Conservation (phyloP, 2,888 invertebrate species). For the Eurytoma adleriae region DNA sequence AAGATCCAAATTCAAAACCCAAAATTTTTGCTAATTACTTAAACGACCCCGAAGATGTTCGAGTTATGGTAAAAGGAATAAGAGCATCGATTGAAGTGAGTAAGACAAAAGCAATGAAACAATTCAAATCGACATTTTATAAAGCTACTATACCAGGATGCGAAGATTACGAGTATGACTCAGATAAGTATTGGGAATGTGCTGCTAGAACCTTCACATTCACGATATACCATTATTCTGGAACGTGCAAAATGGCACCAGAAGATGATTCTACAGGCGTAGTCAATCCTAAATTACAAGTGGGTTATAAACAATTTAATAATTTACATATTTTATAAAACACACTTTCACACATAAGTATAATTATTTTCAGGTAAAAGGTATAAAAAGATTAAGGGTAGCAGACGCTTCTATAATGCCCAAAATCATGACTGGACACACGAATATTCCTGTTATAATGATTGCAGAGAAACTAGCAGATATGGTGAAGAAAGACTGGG, state of each 20-base stretch:
- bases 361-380: too few species aligned
- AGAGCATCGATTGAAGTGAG: slow-evolving; percentile 79
- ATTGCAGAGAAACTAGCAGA: neutral
- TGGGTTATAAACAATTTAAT: slow-evolving; percentile 60
- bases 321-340: too few species aligned
- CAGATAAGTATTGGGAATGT: slow-evolving; percentile 85
- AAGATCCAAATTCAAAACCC: slow-evolving; percentile 82
- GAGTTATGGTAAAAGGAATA: slow-evolving; percentile 80
- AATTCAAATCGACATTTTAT: slow-evolving; percentile 79
- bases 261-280: slow-evolving; percentile 79
- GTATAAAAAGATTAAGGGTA: too few species aligned
- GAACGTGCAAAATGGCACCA: slow-evolving; percentile 84
- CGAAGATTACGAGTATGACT: slow-evolving; percentile 79
- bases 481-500: neutral
- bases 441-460: neutral
- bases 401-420: too few species aligned
- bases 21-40: slow-evolving; percentile 84
- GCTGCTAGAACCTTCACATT: slow-evolving; percentile 82
- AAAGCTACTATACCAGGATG: slow-evolving; percentile 79
- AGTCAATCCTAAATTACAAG: slow-evolving; percentile 79
- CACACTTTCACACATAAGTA: too few species aligned
- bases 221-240: slow-evolving; percentile 83
- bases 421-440: too few species aligned
- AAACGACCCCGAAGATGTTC: slow-evolving; percentile 80
- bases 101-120: slow-evolving; percentile 80